Evolutionary conservation across 2,113 vertebrate species (phyloP), one percentile per base, ranked within the genome.

Genomic region (Canis aureus): DNA sequence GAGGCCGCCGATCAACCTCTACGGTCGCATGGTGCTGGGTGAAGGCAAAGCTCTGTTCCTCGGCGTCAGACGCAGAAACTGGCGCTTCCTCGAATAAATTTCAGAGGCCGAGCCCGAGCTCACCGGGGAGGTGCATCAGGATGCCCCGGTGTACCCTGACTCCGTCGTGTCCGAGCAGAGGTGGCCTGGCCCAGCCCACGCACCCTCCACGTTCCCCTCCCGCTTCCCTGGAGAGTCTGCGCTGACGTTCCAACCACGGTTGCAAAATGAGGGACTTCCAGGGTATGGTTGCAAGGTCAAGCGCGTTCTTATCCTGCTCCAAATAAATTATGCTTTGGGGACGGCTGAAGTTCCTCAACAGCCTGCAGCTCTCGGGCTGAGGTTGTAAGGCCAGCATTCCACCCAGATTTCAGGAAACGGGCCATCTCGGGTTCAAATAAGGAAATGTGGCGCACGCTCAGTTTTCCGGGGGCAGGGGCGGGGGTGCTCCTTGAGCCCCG

Each of bases 41-140:
- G 62, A 29, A 43, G 43, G 43, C 43, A 8, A 43, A 43, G 43
- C 43, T 43, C 5, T 43, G 43, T 43, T 43, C 43, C 43, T 43
- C 43, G 7, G 43, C 1, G 43, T 43, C 43, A 43, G 32, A 12
- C 6, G 25, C 6, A 3, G 23, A 85, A 22, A 43, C 11, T 2
- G 5, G 23, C 55, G 32, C 12, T 43, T 35, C 35, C 27, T 55
- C 4, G 16, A 17, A 66, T 3, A 55, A 27, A 78, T n/a, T 13
- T 3, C n/a, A 35, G 27, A 93, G 27, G 16, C 43, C 6, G 43
- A 43, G 43, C 43, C 43, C 43, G 6, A 43, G 43, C 9, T n/a
- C 35, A 1, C 55, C 4, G 1, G 20, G 4, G 43, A 57, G 5
- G 22, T 60, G 13, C 0, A 3, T 71, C 7, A 57, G 15, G 7